phyloP scores from a whole-genome alignment of 2,888 invertebrate species.

The Unio delphinus region DNA sequence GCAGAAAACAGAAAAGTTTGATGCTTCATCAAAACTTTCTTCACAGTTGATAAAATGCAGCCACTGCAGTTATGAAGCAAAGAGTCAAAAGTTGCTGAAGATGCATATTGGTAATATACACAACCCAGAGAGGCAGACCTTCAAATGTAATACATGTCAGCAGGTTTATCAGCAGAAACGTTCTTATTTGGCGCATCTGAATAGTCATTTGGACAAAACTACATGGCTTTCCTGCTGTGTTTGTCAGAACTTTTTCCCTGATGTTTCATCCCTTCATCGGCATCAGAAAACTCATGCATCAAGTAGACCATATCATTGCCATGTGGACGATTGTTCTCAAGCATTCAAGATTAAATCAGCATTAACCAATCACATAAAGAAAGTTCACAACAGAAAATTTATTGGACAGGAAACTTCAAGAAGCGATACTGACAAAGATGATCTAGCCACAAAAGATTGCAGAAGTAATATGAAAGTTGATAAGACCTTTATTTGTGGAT shows the following conservation, averaged over 20 bases:
- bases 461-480: neutral
- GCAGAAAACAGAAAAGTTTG: neutral
- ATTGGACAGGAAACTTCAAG: neutral
- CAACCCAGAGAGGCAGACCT: constrained; percentile 13
- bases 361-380: constrained; percentile 24
- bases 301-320: constrained; percentile 25
- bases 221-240: too few species aligned
- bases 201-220: too few species aligned
- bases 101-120: constrained; percentile 17
- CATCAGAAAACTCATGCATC: constrained; percentile 32
- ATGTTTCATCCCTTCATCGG: constrained; percentile 21
- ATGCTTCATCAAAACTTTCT: neutral
- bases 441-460: neutral
- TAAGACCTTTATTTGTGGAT: constrained; percentile 21
- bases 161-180: constrained; percentile 2
- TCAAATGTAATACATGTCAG: constrained; percentile 13
- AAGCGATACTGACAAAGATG: neutral
- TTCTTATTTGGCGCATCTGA: too few species aligned
- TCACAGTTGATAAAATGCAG: neutral
- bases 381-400: constrained; percentile 2
- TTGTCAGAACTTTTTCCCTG: too few species aligned
- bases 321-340: constrained; percentile 14
- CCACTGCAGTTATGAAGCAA: constrained; percentile 9
- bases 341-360: constrained; percentile 28
- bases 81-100: constrained; percentile 11